These are phyloP conservation scores for Hirtodrosophila cameraria DNA, from an alignment of 2,888 invertebrate genomes.

Conservation along the genomic window DNA sequence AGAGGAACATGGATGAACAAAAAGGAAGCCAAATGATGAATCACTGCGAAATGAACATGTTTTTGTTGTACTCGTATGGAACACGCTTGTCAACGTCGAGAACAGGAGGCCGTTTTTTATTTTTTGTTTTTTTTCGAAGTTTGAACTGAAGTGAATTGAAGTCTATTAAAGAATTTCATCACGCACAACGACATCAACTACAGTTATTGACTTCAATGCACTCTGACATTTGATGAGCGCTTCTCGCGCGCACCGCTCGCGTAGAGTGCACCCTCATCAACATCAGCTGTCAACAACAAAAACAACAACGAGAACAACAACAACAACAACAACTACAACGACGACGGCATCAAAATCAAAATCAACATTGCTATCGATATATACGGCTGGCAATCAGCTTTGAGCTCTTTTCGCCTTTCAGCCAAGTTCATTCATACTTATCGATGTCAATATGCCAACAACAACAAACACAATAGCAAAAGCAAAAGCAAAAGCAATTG, in stretches of 20 bases:
- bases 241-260: not conserved
- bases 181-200: conserved; percentile 38
- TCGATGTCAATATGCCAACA: conserved; percentile 22
- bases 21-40: conserved; percentile 61
- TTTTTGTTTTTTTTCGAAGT: too few species aligned
- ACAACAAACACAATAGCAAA: conserved; percentile 3
- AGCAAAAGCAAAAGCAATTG: not conserved
- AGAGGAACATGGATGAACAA: not conserved
- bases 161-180: conserved; percentile 56
- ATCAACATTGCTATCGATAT: conserved; percentile 42
- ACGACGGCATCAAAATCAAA: conserved; percentile 6
- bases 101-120: conserved; percentile 7
- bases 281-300: conserved; percentile 1
- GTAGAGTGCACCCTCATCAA: not conserved
- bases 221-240: too few species aligned
- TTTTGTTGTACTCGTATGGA: conserved; percentile 20
- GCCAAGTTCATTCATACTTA: conserved; percentile 38
- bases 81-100: conserved; percentile 20
- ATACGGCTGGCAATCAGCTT: conserved; percentile 30
- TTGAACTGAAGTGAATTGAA: conserved; percentile 22
- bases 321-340: not conserved
- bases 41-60: conserved; percentile 70
- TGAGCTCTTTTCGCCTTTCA: conserved; percentile 22
- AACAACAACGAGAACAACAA: not conserved
- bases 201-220: not conserved